Percentiles rank a stretch among this genome's conserved stretches.
These are phyloP conservation scores for Cololabis saira DNA, from an alignment of 2,113 vertebrate genomes.

Conservation along the genomic window DNA sequence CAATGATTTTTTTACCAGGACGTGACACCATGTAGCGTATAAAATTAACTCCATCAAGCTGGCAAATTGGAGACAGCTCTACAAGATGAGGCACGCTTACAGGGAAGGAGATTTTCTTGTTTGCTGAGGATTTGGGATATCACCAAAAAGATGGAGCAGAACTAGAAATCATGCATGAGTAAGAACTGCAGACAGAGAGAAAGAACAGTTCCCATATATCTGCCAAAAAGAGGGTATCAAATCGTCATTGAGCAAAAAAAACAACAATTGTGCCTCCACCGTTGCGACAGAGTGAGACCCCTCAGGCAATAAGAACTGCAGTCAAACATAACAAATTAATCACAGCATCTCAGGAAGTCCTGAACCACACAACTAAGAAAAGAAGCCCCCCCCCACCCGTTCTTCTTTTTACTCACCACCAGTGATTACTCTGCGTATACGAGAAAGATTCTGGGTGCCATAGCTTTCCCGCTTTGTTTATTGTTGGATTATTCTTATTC, in stretches of 20 bases:
- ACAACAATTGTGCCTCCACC: slow-evolving; percentile 72
- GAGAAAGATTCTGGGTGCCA: slow-evolving; percentile 43
- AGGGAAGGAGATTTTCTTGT: slow-evolving; percentile 43
- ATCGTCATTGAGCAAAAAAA: slow-evolving; percentile 71
- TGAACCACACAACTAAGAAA: slow-evolving; percentile 55
- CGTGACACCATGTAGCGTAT: slow-evolving; percentile 31
- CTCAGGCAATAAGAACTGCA: slow-evolving; percentile 58
- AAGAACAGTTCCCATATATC: slow-evolving; percentile 69
- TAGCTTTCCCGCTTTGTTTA: slow-evolving; percentile 35
- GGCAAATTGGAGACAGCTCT: slow-evolving; percentile 35
- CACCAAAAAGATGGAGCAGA: slow-evolving; percentile 25
- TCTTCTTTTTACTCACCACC: slow-evolving; percentile 53
- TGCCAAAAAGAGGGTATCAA: slow-evolving; percentile 68
- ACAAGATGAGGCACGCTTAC: slow-evolving; percentile 53
- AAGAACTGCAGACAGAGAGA: slow-evolving; percentile 19
- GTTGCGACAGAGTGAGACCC: slow-evolving; percentile 54
- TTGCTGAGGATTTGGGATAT: slow-evolving; percentile 45
- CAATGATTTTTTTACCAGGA: slow-evolving; percentile 46
- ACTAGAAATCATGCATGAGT: neutral
- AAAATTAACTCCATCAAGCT: slow-evolving; percentile 60
- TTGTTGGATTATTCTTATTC: slow-evolving; percentile 25
- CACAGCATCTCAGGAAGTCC: slow-evolving; percentile 66
- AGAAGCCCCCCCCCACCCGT: slow-evolving; percentile 26
- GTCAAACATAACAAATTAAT: slow-evolving; percentile 72
- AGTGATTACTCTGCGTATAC: slow-evolving; percentile 54